These are phyloP conservation scores for Nephrotoma appendiculata DNA, from an alignment of 2,888 invertebrate species.

Conservation along the genomic window DNA sequence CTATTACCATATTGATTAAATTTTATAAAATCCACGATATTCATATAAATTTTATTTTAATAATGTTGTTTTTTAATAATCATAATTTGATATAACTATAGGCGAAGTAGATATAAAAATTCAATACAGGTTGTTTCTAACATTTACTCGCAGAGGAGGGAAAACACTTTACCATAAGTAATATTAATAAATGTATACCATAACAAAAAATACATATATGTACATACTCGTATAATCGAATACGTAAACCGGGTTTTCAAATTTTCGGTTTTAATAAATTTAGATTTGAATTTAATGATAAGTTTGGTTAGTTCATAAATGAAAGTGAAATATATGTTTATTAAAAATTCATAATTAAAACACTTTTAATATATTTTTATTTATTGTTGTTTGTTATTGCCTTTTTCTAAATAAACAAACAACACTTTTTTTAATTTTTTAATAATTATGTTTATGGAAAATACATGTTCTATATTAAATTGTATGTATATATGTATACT, in stretches of 20 bases:
- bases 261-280: not conserved
- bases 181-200: too few relatives aligned
- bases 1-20: not conserved
- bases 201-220: too few relatives aligned
- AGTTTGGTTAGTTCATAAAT: not conserved
- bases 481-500: not conserved
- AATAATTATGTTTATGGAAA: not conserved
- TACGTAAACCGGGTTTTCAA: not conserved
- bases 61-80: not conserved
- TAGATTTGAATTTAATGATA: not conserved
- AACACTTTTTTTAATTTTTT: not conserved
- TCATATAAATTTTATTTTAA: not conserved
- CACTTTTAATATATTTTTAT: not conserved
- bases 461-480: not conserved
- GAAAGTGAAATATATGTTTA: not conserved
- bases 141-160: not conserved
- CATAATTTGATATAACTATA: not conserved
- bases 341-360: not conserved
- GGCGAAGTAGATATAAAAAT: not conserved
- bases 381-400: not conserved
- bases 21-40: not conserved
- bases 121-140: not conserved
- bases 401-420: not conserved
- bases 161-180: too few relatives aligned
- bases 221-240: too few relatives aligned